Evolutionary conservation across 2,113 vertebrate genomes (phyloP).

Genomic region (Hemicordylus capensis): DNA sequence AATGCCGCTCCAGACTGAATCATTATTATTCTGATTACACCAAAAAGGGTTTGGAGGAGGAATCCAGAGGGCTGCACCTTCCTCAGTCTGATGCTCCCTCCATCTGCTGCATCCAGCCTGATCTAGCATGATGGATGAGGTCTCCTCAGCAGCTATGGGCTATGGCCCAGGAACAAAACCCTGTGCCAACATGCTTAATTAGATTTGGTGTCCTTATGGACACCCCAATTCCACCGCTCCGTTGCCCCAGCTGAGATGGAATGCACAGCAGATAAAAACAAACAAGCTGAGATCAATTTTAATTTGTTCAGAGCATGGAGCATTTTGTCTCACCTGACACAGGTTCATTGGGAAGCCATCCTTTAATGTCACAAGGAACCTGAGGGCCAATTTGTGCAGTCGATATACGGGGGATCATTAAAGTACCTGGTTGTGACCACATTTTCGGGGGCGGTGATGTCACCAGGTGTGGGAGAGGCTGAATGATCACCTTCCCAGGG

Average conservation of each 20-base stretch:
- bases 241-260: not conserved
- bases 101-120: not conserved
- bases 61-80: fast-evolving
- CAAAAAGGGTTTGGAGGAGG: not conserved
- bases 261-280: slow-evolving; percentile 25
- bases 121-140: slow-evolving; percentile 28
- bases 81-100: not conserved
- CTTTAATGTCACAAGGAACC: slow-evolving; percentile 63
- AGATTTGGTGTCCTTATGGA: slow-evolving; percentile 31
- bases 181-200: slow-evolving; percentile 48
- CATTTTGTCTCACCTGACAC: slow-evolving; percentile 53
- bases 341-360: slow-evolving; percentile 44
- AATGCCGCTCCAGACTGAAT: not conserved
- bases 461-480: not conserved
- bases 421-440: not conserved
- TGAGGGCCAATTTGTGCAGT: not conserved
- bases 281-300: slow-evolving; percentile 57
- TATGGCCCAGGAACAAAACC: slow-evolving; percentile 44
- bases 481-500: not conserved
- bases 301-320: slow-evolving; percentile 42
- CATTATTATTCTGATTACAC: not conserved
- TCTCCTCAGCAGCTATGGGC: not conserved
- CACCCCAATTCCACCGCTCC: not conserved
- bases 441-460: not conserved
- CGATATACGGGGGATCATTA: not conserved